phyloP scores from a whole-genome alignment of 2,888 invertebrate species.

The Zaprionus lineosus region DNA sequence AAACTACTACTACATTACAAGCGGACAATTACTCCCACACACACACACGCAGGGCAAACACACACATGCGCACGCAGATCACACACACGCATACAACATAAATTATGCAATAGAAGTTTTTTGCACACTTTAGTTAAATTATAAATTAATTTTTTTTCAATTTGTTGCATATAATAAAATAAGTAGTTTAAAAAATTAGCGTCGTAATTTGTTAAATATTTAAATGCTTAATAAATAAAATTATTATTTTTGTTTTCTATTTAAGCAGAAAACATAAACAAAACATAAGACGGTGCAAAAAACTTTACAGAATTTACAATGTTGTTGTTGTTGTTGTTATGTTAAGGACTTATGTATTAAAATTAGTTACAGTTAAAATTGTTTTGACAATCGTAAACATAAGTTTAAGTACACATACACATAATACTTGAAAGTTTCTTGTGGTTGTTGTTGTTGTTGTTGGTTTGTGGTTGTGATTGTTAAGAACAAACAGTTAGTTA shows the following conservation, averaged over 20 bases:
- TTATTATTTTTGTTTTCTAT: conserved; percentile 21
- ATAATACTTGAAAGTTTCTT: conserved; percentile 42
- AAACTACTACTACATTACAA: conserved; percentile 68
- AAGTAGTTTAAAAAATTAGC: conserved; percentile 57
- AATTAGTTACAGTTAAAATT: conserved; percentile 65
- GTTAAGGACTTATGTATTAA: conserved; percentile 37
- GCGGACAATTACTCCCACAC: no score
- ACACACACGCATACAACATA: conserved; percentile 41
- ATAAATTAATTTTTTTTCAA: neutral
- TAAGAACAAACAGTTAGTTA: conserved; percentile 39
- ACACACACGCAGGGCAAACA: conserved; percentile 44
- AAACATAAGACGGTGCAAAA: conserved; percentile 77
- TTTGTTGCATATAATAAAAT: neutral
- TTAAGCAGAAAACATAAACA: conserved; percentile 13
- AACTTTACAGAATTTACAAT: conserved; percentile 76
- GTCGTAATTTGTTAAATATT: conserved; percentile 35
- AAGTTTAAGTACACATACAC: conserved; percentile 37
- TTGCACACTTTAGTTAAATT: conserved; percentile 64
- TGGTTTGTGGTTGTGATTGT: conserved; percentile 7
- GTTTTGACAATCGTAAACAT: conserved; percentile 23
- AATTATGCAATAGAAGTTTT: conserved; percentile 76
- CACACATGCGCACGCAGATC: conserved; percentile 44
- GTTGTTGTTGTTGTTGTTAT: conserved; percentile 36
- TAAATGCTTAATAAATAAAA: conserved; percentile 42
- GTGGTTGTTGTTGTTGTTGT: conserved; percentile 1